Evolutionary conservation across 2,888 invertebrate species (phyloP), one percentile per base, ranked within the genome.

Genomic region (Pogonocherus hispidulus): DNA sequence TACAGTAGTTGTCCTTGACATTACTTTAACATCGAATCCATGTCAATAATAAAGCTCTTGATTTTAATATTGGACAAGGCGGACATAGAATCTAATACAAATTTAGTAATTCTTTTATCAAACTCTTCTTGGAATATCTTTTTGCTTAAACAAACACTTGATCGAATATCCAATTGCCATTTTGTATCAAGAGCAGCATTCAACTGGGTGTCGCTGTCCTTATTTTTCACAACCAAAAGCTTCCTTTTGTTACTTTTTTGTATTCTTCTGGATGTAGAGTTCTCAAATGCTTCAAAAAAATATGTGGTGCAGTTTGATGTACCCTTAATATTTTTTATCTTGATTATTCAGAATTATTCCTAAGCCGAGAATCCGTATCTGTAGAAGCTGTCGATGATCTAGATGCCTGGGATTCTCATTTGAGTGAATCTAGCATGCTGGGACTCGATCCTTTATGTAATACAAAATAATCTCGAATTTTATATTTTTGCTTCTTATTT

Each of bases 1-100:
- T 22, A 37, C 22, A 19, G 18, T 22, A 2, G 55, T 9, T 49
- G 6, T 16, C n/a, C 49, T 49, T 55, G 19, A 19, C 19, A 35
- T 32, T 18, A 55, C 55, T 11, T 55, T 55, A 41, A 55, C 41
- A 22, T 19, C 9, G 19, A 55, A 20, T 55, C 55, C 55, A 55
- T 11, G 9, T 14, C 32, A 55, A 18, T 19, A 20, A 41, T 18
- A 37, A 55, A 55, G 16, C 55, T 55, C n/a, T 37, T 14, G 22
- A 35, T 32, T 41, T 55, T 35, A 22, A 55, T 37, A 35, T 35
- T 41, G 35, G 35, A 55, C 18, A 55, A 22, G 23, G 51, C 51
- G 22, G 51, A 51, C 51, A 51, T 51, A 4, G 51, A 14, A 16
- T 51, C 23, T 14, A 51, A 3, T n/a, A 51, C 23, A 2, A 51